phyloP scores from a whole-genome alignment of 2,888 invertebrate genomes.

The Coenonympha glycerion region DNA sequence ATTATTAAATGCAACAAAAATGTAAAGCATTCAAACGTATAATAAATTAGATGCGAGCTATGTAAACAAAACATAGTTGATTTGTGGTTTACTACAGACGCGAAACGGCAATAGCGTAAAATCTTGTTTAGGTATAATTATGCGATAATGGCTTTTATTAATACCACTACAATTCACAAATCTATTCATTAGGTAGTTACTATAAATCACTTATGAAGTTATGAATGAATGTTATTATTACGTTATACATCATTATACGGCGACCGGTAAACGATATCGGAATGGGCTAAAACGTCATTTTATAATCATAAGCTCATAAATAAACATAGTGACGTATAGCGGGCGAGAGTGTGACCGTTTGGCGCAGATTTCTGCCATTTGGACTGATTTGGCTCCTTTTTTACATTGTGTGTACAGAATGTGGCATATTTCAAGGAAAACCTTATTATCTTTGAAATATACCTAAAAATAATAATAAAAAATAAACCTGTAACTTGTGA shows the following conservation, averaged over 20 bases:
- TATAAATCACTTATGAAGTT: constrained; percentile 70
- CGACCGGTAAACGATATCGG: constrained; percentile 70
- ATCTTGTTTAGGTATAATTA: constrained; percentile 70
- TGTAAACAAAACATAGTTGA: constrained; percentile 46
- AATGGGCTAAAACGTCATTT: constrained; percentile 70
- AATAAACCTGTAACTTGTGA: no score
- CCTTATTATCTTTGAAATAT: no score
- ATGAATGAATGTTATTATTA: constrained; percentile 71
- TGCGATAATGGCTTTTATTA: constrained; percentile 65
- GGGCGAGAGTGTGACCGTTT: constrained; percentile 43
- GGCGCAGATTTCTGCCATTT: no score
- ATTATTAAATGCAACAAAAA: constrained; percentile 10
- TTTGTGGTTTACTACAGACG: constrained; percentile 61
- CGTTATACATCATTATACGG: no score
- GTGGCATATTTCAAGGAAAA: no score
- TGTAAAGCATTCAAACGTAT: constrained; percentile 9
- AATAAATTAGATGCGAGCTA: constrained; percentile 27
- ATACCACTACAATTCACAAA: constrained; percentile 69
- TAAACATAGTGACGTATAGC: constrained; percentile 66
- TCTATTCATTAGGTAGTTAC: constrained; percentile 69
- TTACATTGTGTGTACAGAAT: no score
- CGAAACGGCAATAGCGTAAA: constrained; percentile 48
- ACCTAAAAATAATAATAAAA: no score
- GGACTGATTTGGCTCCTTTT: no score
- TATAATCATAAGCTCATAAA: constrained; percentile 74